Percentiles rank a stretch among this genome's conserved stretches.
phyloP scores from a whole-genome alignment of 1,140 invertebrate species.

The Ostrea denselamellosa region DNA sequence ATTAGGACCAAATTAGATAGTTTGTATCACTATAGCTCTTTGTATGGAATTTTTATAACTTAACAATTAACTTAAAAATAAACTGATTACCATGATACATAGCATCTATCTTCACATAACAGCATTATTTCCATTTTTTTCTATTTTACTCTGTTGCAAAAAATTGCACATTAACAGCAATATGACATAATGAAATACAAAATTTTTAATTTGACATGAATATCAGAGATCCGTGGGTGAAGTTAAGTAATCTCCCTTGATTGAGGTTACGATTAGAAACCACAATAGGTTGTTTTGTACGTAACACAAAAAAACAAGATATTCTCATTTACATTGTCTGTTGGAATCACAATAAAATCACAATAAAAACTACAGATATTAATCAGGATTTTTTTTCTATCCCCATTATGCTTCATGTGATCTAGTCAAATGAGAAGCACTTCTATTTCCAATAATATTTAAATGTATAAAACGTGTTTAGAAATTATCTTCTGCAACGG shows the following conservation, averaged over 20 bases:
- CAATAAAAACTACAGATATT: background rate
- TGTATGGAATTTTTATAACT: too few species aligned
- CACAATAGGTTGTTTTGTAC: background rate
- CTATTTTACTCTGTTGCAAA: too few species aligned
- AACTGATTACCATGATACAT: too few species aligned
- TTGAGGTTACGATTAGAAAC: background rate
- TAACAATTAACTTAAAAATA: too few species aligned
- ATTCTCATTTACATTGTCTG: slow-evolving; percentile 7
- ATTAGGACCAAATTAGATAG: too few species aligned
- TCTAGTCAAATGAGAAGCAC: background rate
- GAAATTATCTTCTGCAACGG: background rate
- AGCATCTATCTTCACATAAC: too few species aligned
- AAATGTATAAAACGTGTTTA: slow-evolving; percentile 27
- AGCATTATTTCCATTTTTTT: too few species aligned
- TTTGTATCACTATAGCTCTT: too few species aligned
- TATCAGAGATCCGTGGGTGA: background rate
- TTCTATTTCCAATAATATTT: slow-evolving; percentile 21
- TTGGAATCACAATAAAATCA: background rate
- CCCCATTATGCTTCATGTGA: background rate
- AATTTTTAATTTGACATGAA: too few species aligned
- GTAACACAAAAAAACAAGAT: slow-evolving; percentile 3
- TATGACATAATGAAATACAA: too few species aligned
- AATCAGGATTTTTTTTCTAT: background rate
- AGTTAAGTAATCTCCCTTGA: slow-evolving; percentile 1
- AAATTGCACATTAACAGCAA: too few species aligned